A percentile compares a stretch with the other conserved stretches of the same genome.
These are phyloP conservation scores for Pogonognathellus flavescens DNA, from an alignment of 1,140 invertebrate species.

Conservation along the genomic window DNA sequence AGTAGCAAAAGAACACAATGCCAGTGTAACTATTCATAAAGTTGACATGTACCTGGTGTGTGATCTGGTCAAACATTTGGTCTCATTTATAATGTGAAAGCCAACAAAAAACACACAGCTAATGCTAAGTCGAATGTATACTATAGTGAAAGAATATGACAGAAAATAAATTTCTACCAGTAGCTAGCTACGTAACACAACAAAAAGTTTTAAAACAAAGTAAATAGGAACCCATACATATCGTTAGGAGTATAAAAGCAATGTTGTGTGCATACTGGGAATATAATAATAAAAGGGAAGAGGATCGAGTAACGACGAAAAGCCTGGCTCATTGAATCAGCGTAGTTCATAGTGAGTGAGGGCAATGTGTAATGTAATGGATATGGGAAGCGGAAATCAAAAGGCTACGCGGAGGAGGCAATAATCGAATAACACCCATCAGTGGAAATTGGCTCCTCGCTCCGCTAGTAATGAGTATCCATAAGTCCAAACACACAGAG, in stretches of 20 bases:
- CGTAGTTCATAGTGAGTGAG: background rate
- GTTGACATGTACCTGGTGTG: too few species aligned
- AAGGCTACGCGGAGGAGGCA: constrained; percentile 54
- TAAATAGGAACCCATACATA: too few species aligned
- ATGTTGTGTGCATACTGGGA: background rate
- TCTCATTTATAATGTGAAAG: too few species aligned
- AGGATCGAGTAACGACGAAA: constrained; percentile 11
- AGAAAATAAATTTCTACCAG: too few species aligned
- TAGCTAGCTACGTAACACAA: too few species aligned
- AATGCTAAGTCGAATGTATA: too few species aligned
- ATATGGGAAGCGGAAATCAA: constrained; percentile 61
- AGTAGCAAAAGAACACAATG: too few species aligned
- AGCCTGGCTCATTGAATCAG: background rate
- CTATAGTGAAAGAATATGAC: too few species aligned
- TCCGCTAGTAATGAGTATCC: constrained; percentile 58
- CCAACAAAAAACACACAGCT: too few species aligned
- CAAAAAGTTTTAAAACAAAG: too few species aligned
- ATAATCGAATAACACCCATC: constrained; percentile 62
- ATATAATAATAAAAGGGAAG: background rate
- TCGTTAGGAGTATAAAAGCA: background rate
- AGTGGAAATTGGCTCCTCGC: constrained; percentile 60
- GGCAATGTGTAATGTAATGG: constrained; percentile 49
- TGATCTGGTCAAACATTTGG: too few species aligned
- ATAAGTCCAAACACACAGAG: constrained; percentile 3
- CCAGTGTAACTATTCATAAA: too few species aligned